Conservation (phyloP, 2,888 invertebrate genomes). For the Cheilosia variabilis region DNA sequence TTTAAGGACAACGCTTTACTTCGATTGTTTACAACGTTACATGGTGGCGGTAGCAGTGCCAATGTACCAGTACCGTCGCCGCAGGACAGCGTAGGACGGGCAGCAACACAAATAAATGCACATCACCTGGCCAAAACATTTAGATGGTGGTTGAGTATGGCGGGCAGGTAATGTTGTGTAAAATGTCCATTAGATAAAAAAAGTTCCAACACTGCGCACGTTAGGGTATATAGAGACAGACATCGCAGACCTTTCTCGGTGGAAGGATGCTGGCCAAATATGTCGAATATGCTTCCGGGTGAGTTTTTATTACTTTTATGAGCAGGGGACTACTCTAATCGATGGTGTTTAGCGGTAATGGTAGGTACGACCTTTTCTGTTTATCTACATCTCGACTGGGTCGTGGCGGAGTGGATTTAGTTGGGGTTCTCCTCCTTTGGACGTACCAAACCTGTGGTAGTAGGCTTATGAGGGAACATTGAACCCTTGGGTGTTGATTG, state of each 20-base stretch:
- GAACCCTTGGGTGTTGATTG: constrained; percentile 48
- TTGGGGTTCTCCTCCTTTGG: background rate
- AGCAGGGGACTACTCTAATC: constrained; percentile 25
- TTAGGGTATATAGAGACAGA: constrained; percentile 1
- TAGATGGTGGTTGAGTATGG: background rate
- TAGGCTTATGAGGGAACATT: constrained; percentile 46
- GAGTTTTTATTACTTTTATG: constrained; percentile 37
- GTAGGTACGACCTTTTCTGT: constrained; percentile 12
- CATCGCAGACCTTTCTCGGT: background rate
- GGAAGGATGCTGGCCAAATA: background rate
- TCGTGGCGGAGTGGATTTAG: background rate
- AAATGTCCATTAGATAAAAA: constrained; percentile 63
- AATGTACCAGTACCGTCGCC: too few species aligned
- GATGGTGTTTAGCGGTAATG: constrained; percentile 41
- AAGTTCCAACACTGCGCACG: constrained; percentile 22
- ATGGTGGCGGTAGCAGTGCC: background rate
- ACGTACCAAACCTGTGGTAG: constrained; percentile 8
- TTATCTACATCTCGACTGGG: constrained; percentile 19
- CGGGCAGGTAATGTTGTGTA: constrained; percentile 37
- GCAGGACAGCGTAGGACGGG: background rate
- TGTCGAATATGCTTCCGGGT: constrained; percentile 31
- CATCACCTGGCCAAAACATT: constrained; percentile 50
- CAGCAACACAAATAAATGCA: constrained; percentile 28
- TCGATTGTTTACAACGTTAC: constrained; percentile 37
- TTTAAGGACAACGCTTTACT: constrained; percentile 34